phyloP scores from a whole-genome alignment of 1,140 invertebrate genomes.

The Platorchestia sp. region DNA sequence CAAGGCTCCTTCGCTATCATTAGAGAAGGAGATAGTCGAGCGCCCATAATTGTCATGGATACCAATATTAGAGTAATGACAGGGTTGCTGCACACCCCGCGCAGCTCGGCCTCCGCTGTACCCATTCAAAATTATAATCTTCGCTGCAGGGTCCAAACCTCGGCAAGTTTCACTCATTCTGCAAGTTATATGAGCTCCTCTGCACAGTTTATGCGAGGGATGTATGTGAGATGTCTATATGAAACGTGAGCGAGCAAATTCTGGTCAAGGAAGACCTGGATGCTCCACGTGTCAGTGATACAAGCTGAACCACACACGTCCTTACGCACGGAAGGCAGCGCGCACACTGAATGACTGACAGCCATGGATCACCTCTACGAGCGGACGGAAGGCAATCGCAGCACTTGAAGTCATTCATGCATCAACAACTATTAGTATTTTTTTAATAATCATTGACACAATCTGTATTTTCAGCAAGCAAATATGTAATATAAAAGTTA shows the following conservation, averaged over 20 bases:
- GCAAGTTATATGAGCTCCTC: background rate
- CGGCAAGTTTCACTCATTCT: background rate
- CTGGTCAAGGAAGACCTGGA: background rate
- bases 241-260: background rate
- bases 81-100: conserved; percentile 26
- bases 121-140: conserved; percentile 8
- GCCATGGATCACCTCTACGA: background rate
- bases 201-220: background rate
- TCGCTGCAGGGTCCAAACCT: background rate
- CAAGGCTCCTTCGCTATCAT: conserved; percentile 40
- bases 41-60: conserved; percentile 52
- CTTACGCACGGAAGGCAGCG: conserved; percentile 29
- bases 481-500: no score
- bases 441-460: background rate
- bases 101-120: background rate
- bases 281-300: conserved; percentile 45
- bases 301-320: background rate
- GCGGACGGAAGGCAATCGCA: conserved; percentile 2
- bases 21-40: conserved; percentile 43
- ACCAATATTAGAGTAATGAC: conserved; percentile 47
- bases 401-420: conserved; percentile 27
- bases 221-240: background rate
- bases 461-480: no score
- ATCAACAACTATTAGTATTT: background rate
- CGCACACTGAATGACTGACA: conserved; percentile 41